Base-by-base conservation (phyloP, 2,888 invertebrate species). In the Gordius sp. region DNA sequence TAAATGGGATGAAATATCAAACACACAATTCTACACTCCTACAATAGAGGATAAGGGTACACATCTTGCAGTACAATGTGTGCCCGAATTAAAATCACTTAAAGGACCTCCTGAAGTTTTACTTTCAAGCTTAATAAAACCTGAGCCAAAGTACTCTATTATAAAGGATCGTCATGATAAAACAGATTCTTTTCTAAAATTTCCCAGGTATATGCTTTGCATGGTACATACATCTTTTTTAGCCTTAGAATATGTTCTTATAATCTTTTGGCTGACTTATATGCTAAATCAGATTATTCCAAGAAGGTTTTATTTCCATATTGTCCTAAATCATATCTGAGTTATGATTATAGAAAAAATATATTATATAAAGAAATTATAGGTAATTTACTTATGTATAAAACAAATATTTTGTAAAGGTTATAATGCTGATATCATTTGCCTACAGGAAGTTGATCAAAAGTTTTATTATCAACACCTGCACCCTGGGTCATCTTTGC, bases 361-460 rank as follows among this genome's bases (percentile, higher is more conserved):
- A 47, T 47, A n/a, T n/a, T 47, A 47, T 47, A 18, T 8, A 8
- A 47, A 18, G 47, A 47, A 20, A 47, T 47, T 18, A 47, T n/a
- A 47, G 20, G 47, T 47, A 47, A 33, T 13, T 33, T 47, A n/a
- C 13, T n/a, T 47, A 20, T 47, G 8, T n/a, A 47, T 20, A 20
- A 18, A 18, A n/a, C 20, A n/a, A 4, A n/a, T 47, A 8, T n/a
- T 4, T 47, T 47, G n/a, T 27, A 2, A 2, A 2, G 68, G 66
- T 26, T 69, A 69, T 61, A 65, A 68, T 58, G 63, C 63, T 28
- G 69, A 69, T 60, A 59, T 69, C 1, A 61, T 69, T 2, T 68
- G 68, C 59, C 62, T 69, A 28, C 69, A 69, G 62, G 69, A 69
- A 62, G 66, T 68, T 13, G 69, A 69, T 60, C 61, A 61, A 41